Base-by-base conservation (phyloP, 2,113 vertebrate species). In the Cyanistes caeruleus region DNA sequence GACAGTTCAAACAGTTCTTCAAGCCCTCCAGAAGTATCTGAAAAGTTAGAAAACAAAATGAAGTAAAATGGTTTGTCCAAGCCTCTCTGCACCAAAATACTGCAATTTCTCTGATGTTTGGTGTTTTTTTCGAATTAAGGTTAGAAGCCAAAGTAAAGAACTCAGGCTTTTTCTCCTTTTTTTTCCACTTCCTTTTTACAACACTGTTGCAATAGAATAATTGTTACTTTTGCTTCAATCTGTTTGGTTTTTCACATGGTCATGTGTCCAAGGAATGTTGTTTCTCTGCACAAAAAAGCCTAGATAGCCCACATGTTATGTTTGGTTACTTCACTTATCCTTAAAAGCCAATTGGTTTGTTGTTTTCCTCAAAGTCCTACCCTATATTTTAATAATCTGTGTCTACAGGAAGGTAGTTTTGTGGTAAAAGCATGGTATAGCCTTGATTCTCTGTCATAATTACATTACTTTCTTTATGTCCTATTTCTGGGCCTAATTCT, bases 381-480 rank as follows among this genome's bases (percentile, higher is more conserved):
- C 8, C 22, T 64, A 27, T 19, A 73, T 79, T 86, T 86, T 53
- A 74, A 58, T 84, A 39, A n/a, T n/a, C 72, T 33, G 18, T 43
- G 13, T 41, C 48, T 31, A 12, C 33, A 76, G 53, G n/a, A 56
- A 39, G 12, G 15, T 15, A 23, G 15, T 67, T 62, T n/a, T 70
- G 31, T 39, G 48, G 3, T 27, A 33, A 43, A 79, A 55, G 15
- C 7, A 16, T 6, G 78, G 33, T 64, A 20, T 31, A 53, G 28
- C 27, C 43, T 86, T 53, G 25, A 68, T 52, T n/a, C 31, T 53
- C 27, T 53, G 46, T 21, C 55, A 33, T 19, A 75, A 27, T 74
- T 35, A 33, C 2, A 1, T 35, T 1, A 49, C 41, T 81, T 64
- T 21, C 39, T 10, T 3, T 25, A n/a, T 1, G 1, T 43, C 31